Base-by-base conservation (phyloP, 2,113 vertebrate species). In the Silurus asotus region DNA sequence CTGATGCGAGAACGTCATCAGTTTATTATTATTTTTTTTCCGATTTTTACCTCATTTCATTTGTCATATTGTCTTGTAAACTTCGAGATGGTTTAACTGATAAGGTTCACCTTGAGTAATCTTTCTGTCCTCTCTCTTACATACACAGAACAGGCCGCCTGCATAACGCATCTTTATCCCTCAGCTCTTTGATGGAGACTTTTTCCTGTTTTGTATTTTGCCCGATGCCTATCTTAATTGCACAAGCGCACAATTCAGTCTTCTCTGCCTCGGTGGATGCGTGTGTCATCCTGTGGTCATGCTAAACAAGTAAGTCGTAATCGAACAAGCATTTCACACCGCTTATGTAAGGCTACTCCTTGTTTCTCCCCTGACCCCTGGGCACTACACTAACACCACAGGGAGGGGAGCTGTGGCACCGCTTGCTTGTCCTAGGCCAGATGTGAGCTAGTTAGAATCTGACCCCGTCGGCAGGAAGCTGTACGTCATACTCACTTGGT, bases 381-480 rank as follows among this genome's bases (percentile, higher is more conserved):
- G 62, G 58, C 37, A 59, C 77, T 81, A 69, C 86, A 81, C 83
- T 74, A 87, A 89, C 80, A 86, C 88, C 56, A 75, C 81, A 80
- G 82, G 88, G 88, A 87, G 83, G 85, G 83, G 82, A 76, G 55
- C 11, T n/a, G 64, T 74, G 76, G 74, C 86, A 75, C 79, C 23
- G 86, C 23, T 83, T 74, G 81, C 86, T 84, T 84, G 81, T 88
- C 77, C 70, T 53, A 62, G 81, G 90, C 92, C 91, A 93, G 91
- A 92, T 65, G 88, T 91, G 87, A 88, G 90, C 90, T 87, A 89
- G 87, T 91, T 80, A 81, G 86, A 87, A 72, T 88, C 86, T 92
- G 92, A 94, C 94, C 94, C 91, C 88, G 92, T 77, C 88, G 70
- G 89, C 51, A 83, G 91, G 90, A 92, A 93, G 92, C n/a, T 89